Percentiles rank a stretch among this genome's conserved stretches.
phyloP scores from a whole-genome alignment of 2,113 vertebrate species.

The Meriones unguiculatus region DNA sequence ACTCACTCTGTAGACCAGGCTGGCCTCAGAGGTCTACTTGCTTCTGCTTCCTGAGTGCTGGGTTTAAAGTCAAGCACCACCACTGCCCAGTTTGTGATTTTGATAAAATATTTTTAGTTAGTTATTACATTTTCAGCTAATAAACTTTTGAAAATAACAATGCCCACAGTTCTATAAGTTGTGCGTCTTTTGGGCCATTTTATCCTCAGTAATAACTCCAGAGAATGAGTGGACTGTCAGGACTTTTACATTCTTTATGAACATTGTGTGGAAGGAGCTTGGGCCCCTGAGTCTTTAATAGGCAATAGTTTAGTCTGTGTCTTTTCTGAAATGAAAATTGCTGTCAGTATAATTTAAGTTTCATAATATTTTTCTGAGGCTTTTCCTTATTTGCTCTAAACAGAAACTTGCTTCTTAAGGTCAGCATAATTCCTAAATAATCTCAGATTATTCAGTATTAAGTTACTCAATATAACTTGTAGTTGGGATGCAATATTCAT shows the following conservation, averaged over 20 bases:
- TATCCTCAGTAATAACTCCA: neutral
- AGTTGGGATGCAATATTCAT: neutral
- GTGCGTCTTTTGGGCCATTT: neutral
- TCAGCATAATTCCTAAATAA: neutral
- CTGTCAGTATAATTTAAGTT: neutral
- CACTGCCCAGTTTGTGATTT: neutral
- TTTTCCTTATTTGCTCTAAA: slow-evolving; percentile 12
- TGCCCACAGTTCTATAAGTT: neutral
- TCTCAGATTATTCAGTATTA: neutral
- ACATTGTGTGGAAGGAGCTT: neutral
- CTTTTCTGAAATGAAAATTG: neutral
- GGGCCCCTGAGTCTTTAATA: neutral
- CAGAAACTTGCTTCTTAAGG: slow-evolving; percentile 18
- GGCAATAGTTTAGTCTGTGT: neutral
- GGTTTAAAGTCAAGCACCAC: neutral
- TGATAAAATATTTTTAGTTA: slow-evolving; percentile 22
- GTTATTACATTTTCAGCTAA: slow-evolving; percentile 14
- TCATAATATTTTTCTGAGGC: neutral
- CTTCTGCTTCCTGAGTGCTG: neutral
- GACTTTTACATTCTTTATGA: neutral
- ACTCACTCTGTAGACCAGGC: neutral
- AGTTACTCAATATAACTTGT: neutral
- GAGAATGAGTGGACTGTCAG: neutral
- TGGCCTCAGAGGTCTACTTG: neutral
- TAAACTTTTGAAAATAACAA: slow-evolving; percentile 44